Evolutionary conservation across 2,888 invertebrate species (phyloP), one percentile per base, ranked within the genome.

Genomic region (Plebejus argus): DNA sequence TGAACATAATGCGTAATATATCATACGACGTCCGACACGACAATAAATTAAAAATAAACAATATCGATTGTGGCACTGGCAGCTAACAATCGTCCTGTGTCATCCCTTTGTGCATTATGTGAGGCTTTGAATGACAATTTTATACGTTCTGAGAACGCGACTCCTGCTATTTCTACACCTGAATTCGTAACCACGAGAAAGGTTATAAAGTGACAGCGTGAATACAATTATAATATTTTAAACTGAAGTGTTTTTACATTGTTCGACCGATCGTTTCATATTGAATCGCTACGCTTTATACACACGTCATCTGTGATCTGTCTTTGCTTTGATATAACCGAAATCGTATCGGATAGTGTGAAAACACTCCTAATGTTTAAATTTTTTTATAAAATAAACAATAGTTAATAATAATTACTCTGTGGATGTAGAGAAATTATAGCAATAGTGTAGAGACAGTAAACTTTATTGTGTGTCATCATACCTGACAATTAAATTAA

Each of bases 21-120:
- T 66, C 66, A 66, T 66, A 23, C 61, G 20, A 72, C 10, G 74
- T 28, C 28, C 28, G 74, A 74, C 74, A 74, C 49, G 28, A 78
- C 79, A 81, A 78, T 80, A 78, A 79, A 81, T 80, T 72, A 77
- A 77, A 76, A 79, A 80, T 79, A 79, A 80, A 77, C 76, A 81
- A 79, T 74, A 74, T 81, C 79, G 80, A 78, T 78, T 70, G 77
- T 35, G 66, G 28, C 33, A 66, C 15, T 33, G 66, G 45, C 71
- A 4, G 58, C 72, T 72, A 79, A 81, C 81, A 81, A 79, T 81
- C 81, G 78, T 28, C 49, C 28, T 45, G 72, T 74, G 74, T 74
- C 74, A 53, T 74, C 74, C 74, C 53, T 53, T 74, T 74, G 74
- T 74, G 74, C 45, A 74, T 53, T 74, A 49, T 53, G 39, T 12